Conservation (phyloP, 2,888 invertebrate genomes). For the Harpagoxenus sublaevis region DNA sequence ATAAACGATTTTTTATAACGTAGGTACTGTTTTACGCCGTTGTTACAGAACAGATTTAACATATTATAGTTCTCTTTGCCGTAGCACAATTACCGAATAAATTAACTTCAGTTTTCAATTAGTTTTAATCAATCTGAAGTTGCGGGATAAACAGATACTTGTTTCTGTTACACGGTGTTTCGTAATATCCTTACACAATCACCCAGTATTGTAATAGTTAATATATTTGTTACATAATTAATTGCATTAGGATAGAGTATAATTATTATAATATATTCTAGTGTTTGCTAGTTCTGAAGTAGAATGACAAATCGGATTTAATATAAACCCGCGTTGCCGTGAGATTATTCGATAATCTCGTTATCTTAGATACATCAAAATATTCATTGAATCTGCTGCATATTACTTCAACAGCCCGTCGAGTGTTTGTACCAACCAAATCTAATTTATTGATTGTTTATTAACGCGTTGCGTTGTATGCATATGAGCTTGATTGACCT, state of each 20-base stretch:
- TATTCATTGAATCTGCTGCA: conserved; percentile 27
- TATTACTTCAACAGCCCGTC: neutral
- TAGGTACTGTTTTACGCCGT: neutral
- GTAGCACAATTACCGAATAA: neutral
- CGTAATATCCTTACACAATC: neutral
- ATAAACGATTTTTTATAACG: neutral
- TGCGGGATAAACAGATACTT: neutral
- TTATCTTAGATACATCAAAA: conserved; percentile 45
- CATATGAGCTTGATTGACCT: conserved; percentile 57
- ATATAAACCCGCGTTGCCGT: conserved; percentile 12
- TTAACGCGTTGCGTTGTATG: conserved; percentile 51
- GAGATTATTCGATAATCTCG: conserved; percentile 26
- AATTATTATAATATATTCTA: neutral
- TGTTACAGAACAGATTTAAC: neutral
- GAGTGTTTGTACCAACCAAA: neutral
- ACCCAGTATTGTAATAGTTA: neutral
- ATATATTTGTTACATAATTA: neutral
- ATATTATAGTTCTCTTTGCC: neutral
- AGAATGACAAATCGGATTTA: conserved; percentile 11
- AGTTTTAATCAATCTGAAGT: neutral
- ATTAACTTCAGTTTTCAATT: conserved; percentile 1
- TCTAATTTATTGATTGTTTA: conserved; percentile 61
- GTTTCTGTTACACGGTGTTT: neutral
- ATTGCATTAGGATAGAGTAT: neutral
- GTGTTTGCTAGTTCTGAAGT: neutral